Base-by-base conservation (phyloP, 1,140 invertebrate species). In the Sycobia sp. region DNA sequence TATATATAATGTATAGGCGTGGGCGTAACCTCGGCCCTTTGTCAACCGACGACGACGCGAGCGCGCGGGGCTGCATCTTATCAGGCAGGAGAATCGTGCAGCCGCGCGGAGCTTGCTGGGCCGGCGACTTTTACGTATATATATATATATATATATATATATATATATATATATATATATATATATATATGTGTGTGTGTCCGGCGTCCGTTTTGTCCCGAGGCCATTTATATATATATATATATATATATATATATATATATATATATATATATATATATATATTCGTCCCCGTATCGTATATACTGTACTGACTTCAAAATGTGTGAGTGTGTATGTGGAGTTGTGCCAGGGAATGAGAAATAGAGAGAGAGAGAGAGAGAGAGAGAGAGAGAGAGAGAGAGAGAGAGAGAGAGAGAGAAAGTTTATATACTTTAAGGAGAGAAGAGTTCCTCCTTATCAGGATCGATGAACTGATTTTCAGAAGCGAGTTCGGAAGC, bases 11-110 rank as follows among this genome's bases (percentile, higher is more conserved):
- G n/a, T n/a, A n/a, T 69, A 77, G 70, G 63, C 68, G 51, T 62
- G 69, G 76, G 76, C 75, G 75, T 77, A 71, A 60, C 74, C 61
- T 59, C 69, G 70, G 69, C 74, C 71, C 75, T 77, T 77, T 78
- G 76, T 78, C 75, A 78, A 76, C 75, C 70, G 71, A 73, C 70
- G 72, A 78, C 75, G n/a, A n/a, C n/a, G n/a, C n/a, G n/a, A n/a
- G n/a, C n/a, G n/a, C n/a, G 67, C 68, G 73, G 67, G 74, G 71
- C 71, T 70, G 69, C 68, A 70, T 76, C 73, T 78, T 77, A 78
- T 78, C 75, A 72, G 69, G 69, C n/a, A n/a, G 76, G 74, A 70
- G 62, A 58, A 69, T 58, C 58, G 41, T 25, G 46, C 3, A 3
- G 2, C 25, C 25, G 46, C 46, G n/a, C 9, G 22, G 25, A 47